Conservation (phyloP, 2,797 vertebrate genomes). For the Varecia variegata region DNA sequence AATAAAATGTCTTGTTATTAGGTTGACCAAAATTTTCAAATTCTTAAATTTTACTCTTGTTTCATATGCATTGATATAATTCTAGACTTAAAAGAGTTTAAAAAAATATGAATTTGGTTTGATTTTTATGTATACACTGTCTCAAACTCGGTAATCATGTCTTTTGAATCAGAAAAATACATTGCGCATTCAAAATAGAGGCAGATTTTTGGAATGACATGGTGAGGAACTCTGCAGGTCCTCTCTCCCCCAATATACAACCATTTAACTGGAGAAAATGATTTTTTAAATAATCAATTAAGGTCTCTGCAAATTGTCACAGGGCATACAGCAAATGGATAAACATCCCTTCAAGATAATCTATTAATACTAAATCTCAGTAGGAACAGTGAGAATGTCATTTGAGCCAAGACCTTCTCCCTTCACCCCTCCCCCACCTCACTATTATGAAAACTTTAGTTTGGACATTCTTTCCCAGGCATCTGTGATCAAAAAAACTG, state of each 20-base stretch:
- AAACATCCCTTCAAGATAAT: background rate
- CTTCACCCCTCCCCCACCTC: too few species aligned
- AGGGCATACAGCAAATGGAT: background rate
- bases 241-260: background rate
- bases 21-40: background rate
- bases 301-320: background rate
- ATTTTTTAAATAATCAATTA: background rate
- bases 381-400: background rate
- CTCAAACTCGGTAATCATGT: background rate
- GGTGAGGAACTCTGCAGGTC: accelerated
- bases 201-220: background rate
- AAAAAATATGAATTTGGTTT: background rate
- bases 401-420: background rate
- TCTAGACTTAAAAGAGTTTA: background rate
- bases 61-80: background rate
- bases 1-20: background rate
- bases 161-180: background rate
- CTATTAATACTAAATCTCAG: background rate
- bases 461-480: background rate
- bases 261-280: background rate
- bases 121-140: background rate
- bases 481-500: background rate
- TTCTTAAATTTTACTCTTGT: background rate
- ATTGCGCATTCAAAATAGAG: background rate
- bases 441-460: background rate